These are phyloP conservation scores for Nephila pilipes DNA, from an alignment of 1,140 invertebrate species.

Conservation along the genomic window DNA sequence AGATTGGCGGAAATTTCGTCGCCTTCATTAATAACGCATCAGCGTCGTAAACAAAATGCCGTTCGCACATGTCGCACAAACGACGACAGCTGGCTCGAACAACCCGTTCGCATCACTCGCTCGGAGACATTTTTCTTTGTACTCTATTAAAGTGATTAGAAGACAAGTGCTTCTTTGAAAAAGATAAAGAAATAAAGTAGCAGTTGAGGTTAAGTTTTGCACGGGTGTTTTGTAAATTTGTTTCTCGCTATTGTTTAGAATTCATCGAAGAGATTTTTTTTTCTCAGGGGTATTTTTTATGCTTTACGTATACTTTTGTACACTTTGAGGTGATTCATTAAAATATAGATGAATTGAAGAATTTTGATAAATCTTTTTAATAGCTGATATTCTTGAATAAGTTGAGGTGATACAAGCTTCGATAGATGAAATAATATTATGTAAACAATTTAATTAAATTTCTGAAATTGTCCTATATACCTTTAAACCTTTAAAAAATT, in stretches of 20 bases:
- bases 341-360: not conserved
- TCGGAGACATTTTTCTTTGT: constrained; percentile 57
- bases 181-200: constrained; percentile 3
- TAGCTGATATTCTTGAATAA: not conserved
- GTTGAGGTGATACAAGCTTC: not conserved
- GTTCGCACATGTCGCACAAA: constrained; percentile 43
- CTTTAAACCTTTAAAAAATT: too few species aligned
- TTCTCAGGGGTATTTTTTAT: not conserved
- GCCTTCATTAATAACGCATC: constrained; percentile 74
- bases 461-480: too few species aligned
- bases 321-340: not conserved
- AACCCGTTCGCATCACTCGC: constrained; percentile 48
- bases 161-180: not conserved
- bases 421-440: too few species aligned
- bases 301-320: not conserved
- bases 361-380: too few species aligned
- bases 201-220: constrained; percentile 41
- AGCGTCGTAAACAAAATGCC: constrained; percentile 73
- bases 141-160: constrained; percentile 72
- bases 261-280: not conserved
- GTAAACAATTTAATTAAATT: too few species aligned
- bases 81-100: constrained; percentile 57
- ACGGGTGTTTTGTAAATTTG: not conserved
- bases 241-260: not conserved
- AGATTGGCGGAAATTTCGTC: constrained; percentile 52